phyloP scores from a whole-genome alignment of 2,113 vertebrate species.

The Hucho hucho region DNA sequence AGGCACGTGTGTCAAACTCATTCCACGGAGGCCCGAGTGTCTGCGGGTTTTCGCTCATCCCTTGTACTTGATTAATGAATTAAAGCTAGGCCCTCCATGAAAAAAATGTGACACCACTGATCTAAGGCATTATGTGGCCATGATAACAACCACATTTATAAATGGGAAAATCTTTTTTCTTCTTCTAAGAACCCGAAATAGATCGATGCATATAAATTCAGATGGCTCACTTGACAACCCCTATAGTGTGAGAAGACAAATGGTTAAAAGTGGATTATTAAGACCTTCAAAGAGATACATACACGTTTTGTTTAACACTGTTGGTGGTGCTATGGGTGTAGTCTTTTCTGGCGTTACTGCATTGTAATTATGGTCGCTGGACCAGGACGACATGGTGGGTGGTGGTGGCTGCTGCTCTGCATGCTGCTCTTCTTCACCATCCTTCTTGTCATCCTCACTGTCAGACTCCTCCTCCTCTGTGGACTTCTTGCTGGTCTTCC shows the following conservation, averaged over 20 bases:
- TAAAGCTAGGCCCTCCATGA: no score
- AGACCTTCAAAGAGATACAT: slow-evolving; percentile 93
- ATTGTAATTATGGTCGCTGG: slow-evolving; percentile 99
- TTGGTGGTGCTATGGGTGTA: slow-evolving; percentile 87
- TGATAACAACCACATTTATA: slow-evolving; percentile 41
- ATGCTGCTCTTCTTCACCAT: slow-evolving; percentile 71
- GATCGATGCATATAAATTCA: background rate
- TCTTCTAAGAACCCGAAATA: slow-evolving; percentile 28
- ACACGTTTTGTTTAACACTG: slow-evolving; percentile 97
- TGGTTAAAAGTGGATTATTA: slow-evolving; percentile 46
- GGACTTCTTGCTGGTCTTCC: slow-evolving; percentile 68
- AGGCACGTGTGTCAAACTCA: no score
- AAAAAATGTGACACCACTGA: background rate
- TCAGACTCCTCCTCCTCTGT: slow-evolving; percentile 58
- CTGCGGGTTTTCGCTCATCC: no score
- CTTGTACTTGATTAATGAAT: no score
- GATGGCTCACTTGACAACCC: background rate
- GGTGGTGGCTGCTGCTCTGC: slow-evolving; percentile 72
- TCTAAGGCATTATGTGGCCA: slow-evolving; percentile 38
- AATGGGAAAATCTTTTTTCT: no score
- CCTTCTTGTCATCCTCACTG: slow-evolving; percentile 57
- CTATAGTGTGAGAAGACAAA: slow-evolving; percentile 19
- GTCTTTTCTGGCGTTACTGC: slow-evolving; percentile 97
- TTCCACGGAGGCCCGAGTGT: no score
- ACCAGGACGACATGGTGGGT: slow-evolving; percentile 89